Evolutionary conservation across 2,888 invertebrate species (phyloP), one percentile per base, ranked within the genome.

Genomic region (Agrotis exclamationis): DNA sequence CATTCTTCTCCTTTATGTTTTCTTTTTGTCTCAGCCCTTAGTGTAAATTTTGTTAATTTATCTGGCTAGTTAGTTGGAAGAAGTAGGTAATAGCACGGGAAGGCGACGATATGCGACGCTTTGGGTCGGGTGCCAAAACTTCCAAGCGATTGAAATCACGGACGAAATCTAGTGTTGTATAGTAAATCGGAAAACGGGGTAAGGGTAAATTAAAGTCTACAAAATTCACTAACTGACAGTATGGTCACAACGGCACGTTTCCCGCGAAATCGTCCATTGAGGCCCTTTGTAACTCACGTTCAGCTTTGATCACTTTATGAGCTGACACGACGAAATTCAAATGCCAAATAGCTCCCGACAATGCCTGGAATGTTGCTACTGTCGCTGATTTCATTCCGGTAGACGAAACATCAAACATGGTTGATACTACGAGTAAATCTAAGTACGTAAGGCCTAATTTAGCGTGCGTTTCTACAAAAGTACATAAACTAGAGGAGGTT

Each of bases 331-430:
- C 45, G 69, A 60, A 60, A 50, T 77, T 77, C 58, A 69, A 77
- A 48, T 24, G 20, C 45, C 53, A 60, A 79, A 76, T 59, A 66
- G 51, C 22, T 63, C 6, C 24, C n/a, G 18, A 72, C 47, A 54
- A 80, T 74, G 44, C 33, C 47, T 57, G 63, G 67, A 77, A 74
- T 77, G 67, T 45, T 56, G 57, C 51, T 54, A 62, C 79, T 62
- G 50, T 51, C 54, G 9, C 7, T 44, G n/a, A n/a, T 64, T 62
- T 64, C 33, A 65, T 62, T 64, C 47, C 64, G 13, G n/a, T 63
- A 54, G 28, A 60, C 18, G 22, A 47, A 60, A 28, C 62, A 53
- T 24, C 24, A 65, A 65, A 65, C 64, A 65, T 33, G 50, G n/a
- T 44, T 57, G 56, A 39, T 39, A 22, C n/a, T 71, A 48, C 22